Evolutionary conservation across 2,113 vertebrate species (phyloP), one percentile per base, ranked within the genome.

Genomic region (Anseranas semipalmata): DNA sequence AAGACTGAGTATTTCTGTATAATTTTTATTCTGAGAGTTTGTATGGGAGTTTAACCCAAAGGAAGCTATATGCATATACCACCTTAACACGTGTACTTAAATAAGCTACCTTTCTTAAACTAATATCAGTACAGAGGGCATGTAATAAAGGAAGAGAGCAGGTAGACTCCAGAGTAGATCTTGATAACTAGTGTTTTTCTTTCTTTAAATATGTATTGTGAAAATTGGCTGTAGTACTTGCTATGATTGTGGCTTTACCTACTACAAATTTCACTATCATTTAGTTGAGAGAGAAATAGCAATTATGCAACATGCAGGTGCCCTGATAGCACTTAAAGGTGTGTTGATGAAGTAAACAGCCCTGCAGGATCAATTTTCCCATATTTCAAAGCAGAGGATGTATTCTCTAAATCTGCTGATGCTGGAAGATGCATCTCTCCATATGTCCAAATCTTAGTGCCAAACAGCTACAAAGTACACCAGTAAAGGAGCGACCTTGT

Each of bases 301-400:
- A 58, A 86, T 97, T 97, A 80, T 0, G 6, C 95, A 97, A 97
- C 17, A 15, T 3, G 16, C 94, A 97, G 92, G 95, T 97, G 96
- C 93, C 41, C 32, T 55, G 89, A 30, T 33, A 85, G 77, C 89
- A 75, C 87, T 75, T 53, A 52, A 67, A 88, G 80, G 81, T 76
- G 83, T 93, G 89, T 43, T 89, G 92, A 62, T 90, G 96, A 68
- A 81, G 82, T 62, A 89, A 96, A 90, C 92, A 95, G 94, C 95
- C 97, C 92, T 95, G 95, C 92, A 96, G 96, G 92, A 95, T 95
- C 92, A 86, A 89, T 92, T 92, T 95, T 68, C 77, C 89, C 0
- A 0, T 53, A n/a, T 89, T 95, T 94, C 95, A 95, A 95, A 96
- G 95, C 77, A 63, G 39, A 91, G 50, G n/a, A 6, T 35, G 66